Base-by-base conservation (phyloP, 2,113 vertebrate genomes). In the Salvelinus fontinalis region DNA sequence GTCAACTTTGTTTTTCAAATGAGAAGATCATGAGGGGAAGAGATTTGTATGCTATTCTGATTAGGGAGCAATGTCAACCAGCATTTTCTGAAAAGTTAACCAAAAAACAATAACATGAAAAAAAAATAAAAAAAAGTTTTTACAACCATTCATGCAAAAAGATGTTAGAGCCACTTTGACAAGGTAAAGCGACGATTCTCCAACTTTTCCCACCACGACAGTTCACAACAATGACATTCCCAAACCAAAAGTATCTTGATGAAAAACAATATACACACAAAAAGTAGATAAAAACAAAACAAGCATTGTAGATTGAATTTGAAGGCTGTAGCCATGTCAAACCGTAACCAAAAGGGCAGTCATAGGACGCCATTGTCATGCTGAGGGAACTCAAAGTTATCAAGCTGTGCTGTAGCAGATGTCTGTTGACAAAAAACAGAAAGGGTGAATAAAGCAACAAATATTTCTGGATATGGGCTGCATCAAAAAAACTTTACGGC, bases 81-180 rank as follows among this genome's bases (percentile, higher is more conserved):
- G 67, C 81, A 2, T 81, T 76, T 85, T 80, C 9, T 9, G 39
- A 88, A 80, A 90, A 84, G 85, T 86, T 26, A 84, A 89, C 54
- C 73, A 84, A 86, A 89, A 83, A 44, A 12, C 8, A 75, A 79
- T 74, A 75, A 84, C 49, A 75, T 82, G 80, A 5, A 7, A 34
- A 86, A 85, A 86, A 39, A 65, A 72, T 71, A 29, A 26, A 73
- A 73, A 68, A 51, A 78, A 51, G 77, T 87, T 90, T 90, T 86
- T 90, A 89, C 91, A 91, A 87, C 86, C 86, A 87, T 84, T 90
- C 85, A 74, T 72, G 64, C 85, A 5, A 82, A 5, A 82, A 73
- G 59, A 62, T 83, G 79, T 82, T 74, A 5, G 69, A 75, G 59
- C 79, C 79, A 75, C 77, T 81, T 83, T 77, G 78, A 86, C 77